Evolutionary conservation across 1,140 invertebrate species (phyloP).

Genomic region (Bombus waltoni): DNA sequence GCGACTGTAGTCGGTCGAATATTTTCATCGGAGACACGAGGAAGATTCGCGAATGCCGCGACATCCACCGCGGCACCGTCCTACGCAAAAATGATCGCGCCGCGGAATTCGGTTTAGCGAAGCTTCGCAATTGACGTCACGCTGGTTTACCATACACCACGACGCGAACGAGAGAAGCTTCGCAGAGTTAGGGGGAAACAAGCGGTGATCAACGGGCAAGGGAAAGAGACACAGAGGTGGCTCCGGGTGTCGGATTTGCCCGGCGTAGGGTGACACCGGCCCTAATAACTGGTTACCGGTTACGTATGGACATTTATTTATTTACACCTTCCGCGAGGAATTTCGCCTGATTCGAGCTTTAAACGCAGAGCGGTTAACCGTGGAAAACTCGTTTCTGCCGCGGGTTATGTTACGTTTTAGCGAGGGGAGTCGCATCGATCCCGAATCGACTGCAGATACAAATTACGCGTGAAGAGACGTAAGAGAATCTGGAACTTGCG

Average conservation of each 20-base stretch:
- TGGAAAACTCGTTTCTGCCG: constrained; percentile 29
- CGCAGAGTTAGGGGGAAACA: constrained; percentile 14
- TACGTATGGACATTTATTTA: constrained; percentile 77
- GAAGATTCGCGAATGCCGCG: background rate
- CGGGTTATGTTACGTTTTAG: too few species aligned
- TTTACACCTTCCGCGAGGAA: constrained; percentile 71
- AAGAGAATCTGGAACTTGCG: background rate
- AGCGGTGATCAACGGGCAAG: background rate
- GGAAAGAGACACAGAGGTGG: constrained; percentile 2
- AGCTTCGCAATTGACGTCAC: constrained; percentile 26
- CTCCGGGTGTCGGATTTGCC: constrained; percentile 49
- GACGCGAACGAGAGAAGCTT: background rate
- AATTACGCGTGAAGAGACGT: background rate
- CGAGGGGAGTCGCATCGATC: background rate
- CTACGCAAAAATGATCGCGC: constrained; percentile 36
- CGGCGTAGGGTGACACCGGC: constrained; percentile 69
- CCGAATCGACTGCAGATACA: background rate
- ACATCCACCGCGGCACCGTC: constrained; percentile 2
- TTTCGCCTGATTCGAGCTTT: constrained; percentile 75
- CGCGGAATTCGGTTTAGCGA: constrained; percentile 47
- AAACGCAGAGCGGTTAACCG: constrained; percentile 41
- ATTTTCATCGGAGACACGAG: background rate
- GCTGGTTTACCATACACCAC: background rate
- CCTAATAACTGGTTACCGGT: constrained; percentile 78
- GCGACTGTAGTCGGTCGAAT: too few species aligned